Evolutionary conservation across 2,888 invertebrate species (phyloP), one percentile per base, ranked within the genome.

Genomic region (Drosophila vallismaia): DNA sequence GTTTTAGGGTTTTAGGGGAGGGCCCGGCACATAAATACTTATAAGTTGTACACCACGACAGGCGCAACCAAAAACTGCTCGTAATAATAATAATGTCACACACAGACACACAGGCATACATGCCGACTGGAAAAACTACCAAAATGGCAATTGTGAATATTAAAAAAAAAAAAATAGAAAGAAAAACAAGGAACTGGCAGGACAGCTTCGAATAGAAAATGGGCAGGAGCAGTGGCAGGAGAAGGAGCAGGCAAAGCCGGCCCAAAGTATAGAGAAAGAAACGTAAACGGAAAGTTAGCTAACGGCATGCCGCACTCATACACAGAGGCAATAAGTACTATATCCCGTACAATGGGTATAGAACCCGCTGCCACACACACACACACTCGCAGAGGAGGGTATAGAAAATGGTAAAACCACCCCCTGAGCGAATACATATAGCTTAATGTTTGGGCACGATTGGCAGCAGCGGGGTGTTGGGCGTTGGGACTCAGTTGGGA

Each of bases 91-190:
- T 83, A 86, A 83, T 83, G 85, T 77, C 76, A 70, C 74, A 71
- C 73, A 78, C 81, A 81, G 53, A 83, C 44, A 59, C 42, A 19
- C 19, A 19, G 19, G 19, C 19, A 64, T 45, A 64, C 51, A 42
- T n/a, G 49, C 28, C n/a, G 10, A 31, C 33, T 62, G 78, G 64
- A 70, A 79, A 80, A 86, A 84, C 83, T 84, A 84, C 83, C 86
- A 71, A 84, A 83, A 83, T 83, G 83, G 83, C 83, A 84, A 84
- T 84, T 84, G 83, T 84, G 83, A 86, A 84, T 86, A 84, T 86
- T 82, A 83, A 80, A 82, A 82, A 82, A 74, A 76, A 64, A 73
- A 74, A 24, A 68, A 66, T 53, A 3, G 19, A 57, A 14, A 56
- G 3, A 29, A 49, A 28, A 51, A 40, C 58, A 62, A 49, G 10